phyloP scores from a whole-genome alignment of 2,888 invertebrate genomes.

The Muschampia plurimacula region DNA sequence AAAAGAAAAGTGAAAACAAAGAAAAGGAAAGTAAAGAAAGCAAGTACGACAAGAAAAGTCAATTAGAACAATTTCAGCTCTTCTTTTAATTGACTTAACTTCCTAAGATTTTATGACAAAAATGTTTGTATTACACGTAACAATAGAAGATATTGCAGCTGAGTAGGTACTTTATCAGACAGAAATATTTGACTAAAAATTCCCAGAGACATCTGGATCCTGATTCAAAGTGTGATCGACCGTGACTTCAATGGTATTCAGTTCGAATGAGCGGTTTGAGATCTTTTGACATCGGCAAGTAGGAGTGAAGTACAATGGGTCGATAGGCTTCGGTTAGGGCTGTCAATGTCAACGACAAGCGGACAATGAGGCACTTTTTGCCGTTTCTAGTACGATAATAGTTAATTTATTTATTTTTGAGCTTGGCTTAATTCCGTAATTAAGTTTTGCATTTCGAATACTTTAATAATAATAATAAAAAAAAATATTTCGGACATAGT shows the following conservation, averaged over 20 bases:
- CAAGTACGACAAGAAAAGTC: too few relatives aligned
- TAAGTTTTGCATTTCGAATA: neutral
- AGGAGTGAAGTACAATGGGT: constrained; percentile 57
- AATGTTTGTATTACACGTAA: neutral
- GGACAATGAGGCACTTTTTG: neutral
- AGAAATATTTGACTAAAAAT: neutral
- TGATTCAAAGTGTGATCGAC: constrained; percentile 66
- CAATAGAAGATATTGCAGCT: neutral
- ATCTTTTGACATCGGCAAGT: constrained; percentile 64
- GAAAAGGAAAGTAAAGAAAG: too few relatives aligned
- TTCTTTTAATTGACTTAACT: too few relatives aligned
- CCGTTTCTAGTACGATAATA: neutral
- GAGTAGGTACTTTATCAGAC: neutral
- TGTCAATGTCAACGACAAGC: constrained; percentile 11
- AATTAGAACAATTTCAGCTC: too few relatives aligned
- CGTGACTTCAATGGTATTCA: constrained; percentile 73
- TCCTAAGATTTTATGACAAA: too few relatives aligned
- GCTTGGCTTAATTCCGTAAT: neutral
- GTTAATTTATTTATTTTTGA: neutral
- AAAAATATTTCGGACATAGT: too few relatives aligned
- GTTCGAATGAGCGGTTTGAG: constrained; percentile 64
- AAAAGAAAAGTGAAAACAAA: too few relatives aligned
- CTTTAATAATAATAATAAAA: neutral
- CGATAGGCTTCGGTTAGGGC: constrained; percentile 47
- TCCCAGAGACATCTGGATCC: constrained; percentile 50